Base-by-base conservation (phyloP, 2,113 vertebrate species). In the Ifrita kowaldi region DNA sequence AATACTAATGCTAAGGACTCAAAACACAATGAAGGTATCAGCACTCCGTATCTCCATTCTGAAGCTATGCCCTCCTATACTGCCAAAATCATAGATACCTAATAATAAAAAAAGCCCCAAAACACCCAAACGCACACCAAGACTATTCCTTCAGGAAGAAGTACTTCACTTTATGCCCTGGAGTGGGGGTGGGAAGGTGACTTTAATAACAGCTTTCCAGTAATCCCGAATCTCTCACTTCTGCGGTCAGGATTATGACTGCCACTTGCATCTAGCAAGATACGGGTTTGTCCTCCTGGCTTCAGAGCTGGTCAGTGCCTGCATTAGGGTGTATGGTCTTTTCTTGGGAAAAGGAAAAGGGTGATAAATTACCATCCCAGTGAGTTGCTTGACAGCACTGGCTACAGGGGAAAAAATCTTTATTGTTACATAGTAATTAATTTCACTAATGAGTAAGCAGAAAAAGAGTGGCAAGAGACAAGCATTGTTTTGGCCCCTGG, bases 111-210 rank as follows among this genome's bases (percentile, higher is more conserved):
- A 39, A 44, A n/a, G 28, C 4, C 22, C 46, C 32, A 24, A 42
- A 75, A n/a, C 16, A 67, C 24, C 16, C 19, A 53, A 55, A 65
- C 5, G 5, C 14, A 28, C 30, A 42, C 47, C 5, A 28, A 46
- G 60, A 28, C 35, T 62, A 39, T 26, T 87, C 5, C 24, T 47
- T 68, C 44, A 70, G 16, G 65, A 84, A 69, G 13, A 55, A 71
- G 30, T 3, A 26, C 14, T 26, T n/a, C 3, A 11, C 76, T 44
- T 83, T 62, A n/a, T 63, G 35, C 21, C 17, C 23, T 62, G 10
- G 1, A 3, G 4, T 50, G 6, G 4, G 1, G 5, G 4, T 62
- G 9, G 11, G 7, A 89, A 75, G 16, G 9, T 76, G 5, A 56
- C 16, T 55, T 50, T 22, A 60, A 24, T 28, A 60, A 69, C 17